These are phyloP conservation scores for Nomada ferruginata DNA, from an alignment of 2,888 invertebrate species.

Conservation along the genomic window DNA sequence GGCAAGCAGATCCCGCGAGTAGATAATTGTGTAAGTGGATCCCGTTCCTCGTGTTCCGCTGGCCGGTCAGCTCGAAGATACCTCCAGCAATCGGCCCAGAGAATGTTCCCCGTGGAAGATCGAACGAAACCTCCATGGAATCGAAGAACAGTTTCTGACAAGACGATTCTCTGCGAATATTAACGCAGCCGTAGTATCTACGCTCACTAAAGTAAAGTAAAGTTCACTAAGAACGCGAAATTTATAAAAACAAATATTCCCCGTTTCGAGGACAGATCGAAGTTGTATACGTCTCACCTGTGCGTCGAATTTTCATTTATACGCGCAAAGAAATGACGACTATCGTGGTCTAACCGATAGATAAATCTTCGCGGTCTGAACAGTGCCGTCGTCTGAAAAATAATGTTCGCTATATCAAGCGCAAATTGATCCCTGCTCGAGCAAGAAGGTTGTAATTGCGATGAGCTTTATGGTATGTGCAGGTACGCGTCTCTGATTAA, in stretches of 20 bases:
- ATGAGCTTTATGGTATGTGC: neutral
- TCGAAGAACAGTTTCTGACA: constrained; percentile 28
- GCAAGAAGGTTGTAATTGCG: neutral
- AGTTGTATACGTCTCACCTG: too few species aligned
- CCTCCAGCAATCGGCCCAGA: constrained; percentile 45
- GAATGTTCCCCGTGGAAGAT: constrained; percentile 42
- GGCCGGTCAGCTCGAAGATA: constrained; percentile 36
- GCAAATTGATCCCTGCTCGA: neutral
- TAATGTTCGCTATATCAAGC: neutral
- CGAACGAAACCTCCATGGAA: constrained; percentile 20
- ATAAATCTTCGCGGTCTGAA: too few species aligned
- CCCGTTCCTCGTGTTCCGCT: constrained; percentile 63
- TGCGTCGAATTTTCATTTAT: too few species aligned
- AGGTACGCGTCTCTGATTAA: constrained; percentile 24
- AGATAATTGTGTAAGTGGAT: constrained; percentile 81
- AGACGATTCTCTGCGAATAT: constrained; percentile 34
- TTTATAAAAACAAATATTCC: too few species aligned
- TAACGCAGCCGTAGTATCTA: neutral
- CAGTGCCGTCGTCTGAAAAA: too few species aligned
- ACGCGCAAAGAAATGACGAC: too few species aligned
- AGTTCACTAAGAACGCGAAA: too few species aligned
- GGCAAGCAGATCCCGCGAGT: constrained; percentile 77
- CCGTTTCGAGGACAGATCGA: too few species aligned
- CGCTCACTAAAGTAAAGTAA: neutral
- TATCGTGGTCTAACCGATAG: too few species aligned